Conservation (phyloP, 2,797 vertebrate genomes). For the Malurus leucopterus region DNA sequence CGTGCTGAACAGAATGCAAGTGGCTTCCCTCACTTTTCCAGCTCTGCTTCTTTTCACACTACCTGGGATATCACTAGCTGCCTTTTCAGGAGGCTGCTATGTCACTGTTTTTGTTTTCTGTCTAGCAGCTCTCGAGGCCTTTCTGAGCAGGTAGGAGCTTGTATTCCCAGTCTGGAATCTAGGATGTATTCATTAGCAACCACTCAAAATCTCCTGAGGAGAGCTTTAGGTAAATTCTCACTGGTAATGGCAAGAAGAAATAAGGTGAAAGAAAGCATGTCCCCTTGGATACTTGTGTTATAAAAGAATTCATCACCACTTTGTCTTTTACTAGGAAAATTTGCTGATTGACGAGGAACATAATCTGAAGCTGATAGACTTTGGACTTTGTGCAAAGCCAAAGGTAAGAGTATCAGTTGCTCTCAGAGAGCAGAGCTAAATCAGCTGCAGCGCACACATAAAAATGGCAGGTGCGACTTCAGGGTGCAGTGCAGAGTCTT, state of each 20-base stretch:
- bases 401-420: constrained; percentile 74
- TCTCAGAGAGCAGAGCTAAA: neutral
- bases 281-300: neutral
- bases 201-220: neutral
- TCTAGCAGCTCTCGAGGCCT: neutral
- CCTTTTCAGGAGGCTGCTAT: neutral
- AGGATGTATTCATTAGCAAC: neutral
- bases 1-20: neutral
- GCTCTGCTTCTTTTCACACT: neutral
- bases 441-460: accelerated
- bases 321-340: constrained; percentile 83
- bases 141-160: neutral
- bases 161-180: neutral
- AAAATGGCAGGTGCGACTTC: neutral
- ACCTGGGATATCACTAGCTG: accelerated
- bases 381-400: constrained; percentile 93
- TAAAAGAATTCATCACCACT: neutral
- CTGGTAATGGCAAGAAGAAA: neutral
- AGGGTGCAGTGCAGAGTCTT: neutral
- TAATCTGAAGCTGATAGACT: constrained; percentile 95
- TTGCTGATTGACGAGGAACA: constrained; percentile 88
- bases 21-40: accelerated
- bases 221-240: neutral
- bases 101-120: neutral
- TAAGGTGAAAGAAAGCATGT: neutral